Conservation (phyloP, 2,888 invertebrate genomes). For the Helicoverpa assulta region DNA sequence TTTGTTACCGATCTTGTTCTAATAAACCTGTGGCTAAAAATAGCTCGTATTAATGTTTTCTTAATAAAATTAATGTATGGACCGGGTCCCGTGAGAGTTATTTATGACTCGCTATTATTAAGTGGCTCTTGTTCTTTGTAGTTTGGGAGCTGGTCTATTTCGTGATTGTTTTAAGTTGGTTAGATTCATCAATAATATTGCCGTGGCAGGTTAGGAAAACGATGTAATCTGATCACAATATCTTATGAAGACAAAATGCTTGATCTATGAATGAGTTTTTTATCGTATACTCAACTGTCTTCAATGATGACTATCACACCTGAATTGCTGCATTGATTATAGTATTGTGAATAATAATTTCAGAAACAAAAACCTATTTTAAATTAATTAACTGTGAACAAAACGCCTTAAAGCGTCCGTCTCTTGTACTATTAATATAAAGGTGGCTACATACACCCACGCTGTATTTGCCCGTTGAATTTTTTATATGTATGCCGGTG, state of each 20-base stretch:
- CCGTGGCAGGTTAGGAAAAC: too few relatives aligned
- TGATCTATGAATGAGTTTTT: too few relatives aligned
- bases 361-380: too few relatives aligned
- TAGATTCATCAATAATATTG: too few relatives aligned
- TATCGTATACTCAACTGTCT: too few relatives aligned
- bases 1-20: slow-evolving; percentile 26
- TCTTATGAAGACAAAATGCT: too few relatives aligned
- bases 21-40: slow-evolving; percentile 34
- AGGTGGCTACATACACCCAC: slow-evolving; percentile 34
- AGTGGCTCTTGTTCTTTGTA: slow-evolving; percentile 23
- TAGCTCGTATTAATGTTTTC: slow-evolving; percentile 41
- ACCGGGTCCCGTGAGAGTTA: slow-evolving; percentile 30
- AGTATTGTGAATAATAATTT: too few relatives aligned
- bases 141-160: slow-evolving; percentile 2
- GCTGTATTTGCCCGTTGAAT: slow-evolving; percentile 40
- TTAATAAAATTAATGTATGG: slow-evolving; percentile 43
- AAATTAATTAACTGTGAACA: background rate
- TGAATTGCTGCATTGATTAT: too few relatives aligned
- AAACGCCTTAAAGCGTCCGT: background rate
- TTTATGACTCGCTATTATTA: slow-evolving; percentile 45
- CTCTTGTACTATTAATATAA: slow-evolving; percentile 28
- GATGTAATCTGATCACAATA: too few relatives aligned
- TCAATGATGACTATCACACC: too few relatives aligned
- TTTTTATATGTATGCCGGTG: slow-evolving; percentile 35
- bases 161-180: background rate